Conservation (phyloP, 2,797 vertebrate genomes). For the Lagocephalus sceleratus region DNA sequence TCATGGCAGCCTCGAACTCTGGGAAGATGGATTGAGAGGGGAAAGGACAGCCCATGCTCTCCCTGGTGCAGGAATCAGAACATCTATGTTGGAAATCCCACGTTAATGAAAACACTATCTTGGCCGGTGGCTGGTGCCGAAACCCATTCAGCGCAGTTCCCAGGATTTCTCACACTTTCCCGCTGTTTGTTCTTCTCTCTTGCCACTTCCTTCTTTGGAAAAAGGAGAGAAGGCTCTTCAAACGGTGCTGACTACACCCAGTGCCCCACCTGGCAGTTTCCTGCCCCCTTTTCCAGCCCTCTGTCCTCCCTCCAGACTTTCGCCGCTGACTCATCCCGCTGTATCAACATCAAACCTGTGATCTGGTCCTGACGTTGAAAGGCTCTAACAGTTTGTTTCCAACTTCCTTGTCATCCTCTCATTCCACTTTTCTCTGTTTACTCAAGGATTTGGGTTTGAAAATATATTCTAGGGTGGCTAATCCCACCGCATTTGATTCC, state of each 20-base stretch:
- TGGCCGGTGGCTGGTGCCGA: conserved; percentile 61
- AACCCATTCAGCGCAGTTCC: conserved; percentile 64
- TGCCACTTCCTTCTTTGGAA: conserved; percentile 64
- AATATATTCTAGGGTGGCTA: conserved; percentile 72
- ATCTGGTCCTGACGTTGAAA: conserved; percentile 63
- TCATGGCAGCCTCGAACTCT: conserved; percentile 35
- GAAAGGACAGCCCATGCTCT: conserved; percentile 28
- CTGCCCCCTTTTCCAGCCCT: background rate
- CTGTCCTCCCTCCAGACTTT: conserved; percentile 29
- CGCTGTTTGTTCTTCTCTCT: conserved; percentile 60
- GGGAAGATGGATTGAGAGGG: conserved; percentile 43
- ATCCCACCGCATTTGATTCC: conserved; percentile 71
- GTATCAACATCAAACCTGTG: conserved; percentile 68
- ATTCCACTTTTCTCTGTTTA: conserved; percentile 67
- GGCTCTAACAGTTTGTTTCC: conserved; percentile 67
- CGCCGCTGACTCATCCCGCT: conserved; percentile 44
- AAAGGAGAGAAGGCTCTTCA: conserved; percentile 67
- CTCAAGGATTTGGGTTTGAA: conserved; percentile 73
- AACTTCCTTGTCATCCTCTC: conserved; percentile 64
- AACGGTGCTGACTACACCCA: conserved; percentile 52
- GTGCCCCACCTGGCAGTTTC: conserved; percentile 46
- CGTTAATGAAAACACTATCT: conserved; percentile 72
- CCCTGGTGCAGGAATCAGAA: conserved; percentile 54
- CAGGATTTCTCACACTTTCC: conserved; percentile 65
- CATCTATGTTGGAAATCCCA: conserved; percentile 67